Base-by-base conservation (phyloP, 2,888 invertebrate species). In the Tachina lurida region DNA sequence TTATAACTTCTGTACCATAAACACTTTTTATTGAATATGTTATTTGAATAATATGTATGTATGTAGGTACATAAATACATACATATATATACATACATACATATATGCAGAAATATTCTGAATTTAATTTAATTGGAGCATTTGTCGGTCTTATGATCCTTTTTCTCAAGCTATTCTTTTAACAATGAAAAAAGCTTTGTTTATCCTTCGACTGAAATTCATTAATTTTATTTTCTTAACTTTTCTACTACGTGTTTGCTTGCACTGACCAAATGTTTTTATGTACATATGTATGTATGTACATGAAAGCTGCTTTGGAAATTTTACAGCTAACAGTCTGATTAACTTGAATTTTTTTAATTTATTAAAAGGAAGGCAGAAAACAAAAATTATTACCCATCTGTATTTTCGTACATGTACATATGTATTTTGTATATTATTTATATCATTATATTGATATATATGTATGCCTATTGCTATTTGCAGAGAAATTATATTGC, bases 401-500 rank as follows among this genome's bases (percentile, higher is more conserved):
- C 41, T 52, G 10, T 52, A 52, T n/a, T 22, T 60, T 52, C 10
- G 19, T 15, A 13, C 17, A 43, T 39, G n/a, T 73, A 62, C 31
- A 31, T 31, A 31, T 5, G 31, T 31, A 10, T 49, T 52, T 31
- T 58, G 15, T 45, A 71, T 71, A 45, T 52, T 17, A 39, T 31
- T 47, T n/a, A 71, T 71, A 54, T n/a, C 15, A 45, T 62, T 62
- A 22, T 56, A 17, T 68, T 2, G 13, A 41, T 45, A 52, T 15
- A 62, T 49, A 49, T 52, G 62, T 49, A 49, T 52, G 62, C 41
- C 22, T 15, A 62, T 39, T 43, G 22, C 7, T 7, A 31, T 31
- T 17, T 41, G 67, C 47, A 74, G 58, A 74, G 73, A 65, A 65
- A 56, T 80, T 47, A 41, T 49, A 73, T 73, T 65, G 19, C 41